Evolutionary conservation across 2,113 vertebrate genomes (phyloP).

Genomic region (Acinonyx jubatus): DNA sequence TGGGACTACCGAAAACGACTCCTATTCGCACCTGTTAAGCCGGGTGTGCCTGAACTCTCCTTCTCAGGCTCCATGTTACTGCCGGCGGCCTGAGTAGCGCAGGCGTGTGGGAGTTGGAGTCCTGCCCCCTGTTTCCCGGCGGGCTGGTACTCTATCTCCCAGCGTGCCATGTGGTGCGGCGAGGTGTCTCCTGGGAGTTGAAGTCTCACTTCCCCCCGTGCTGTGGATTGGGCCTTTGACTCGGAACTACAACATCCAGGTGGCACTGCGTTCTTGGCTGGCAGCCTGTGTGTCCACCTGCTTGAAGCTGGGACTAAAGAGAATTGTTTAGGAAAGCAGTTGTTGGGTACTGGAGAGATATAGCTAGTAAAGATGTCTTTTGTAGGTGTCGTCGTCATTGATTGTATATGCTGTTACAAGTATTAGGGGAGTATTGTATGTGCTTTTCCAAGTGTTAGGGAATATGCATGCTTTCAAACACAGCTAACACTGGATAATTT

Average conservation of each 20-base stretch:
- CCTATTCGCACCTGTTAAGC: neutral
- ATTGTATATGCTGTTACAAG: neutral
- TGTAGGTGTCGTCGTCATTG: neutral
- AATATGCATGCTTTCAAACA: neutral
- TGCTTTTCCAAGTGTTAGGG: neutral
- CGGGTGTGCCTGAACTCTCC: fast-evolving
- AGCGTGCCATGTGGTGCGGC: neutral
- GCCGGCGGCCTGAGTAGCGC: fast-evolving
- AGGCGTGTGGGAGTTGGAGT: slow-evolving; percentile 60
- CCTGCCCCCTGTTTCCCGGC: fast-evolving
- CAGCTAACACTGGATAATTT: neutral
- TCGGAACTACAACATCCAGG: neutral
- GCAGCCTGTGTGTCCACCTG: neutral
- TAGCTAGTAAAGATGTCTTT: neutral
- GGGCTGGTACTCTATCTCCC: neutral
- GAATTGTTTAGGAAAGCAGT: neutral
- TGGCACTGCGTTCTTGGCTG: neutral
- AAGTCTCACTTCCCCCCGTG: neutral
- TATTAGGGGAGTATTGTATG: neutral
- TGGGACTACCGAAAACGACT: fast-evolving
- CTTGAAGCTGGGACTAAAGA: neutral
- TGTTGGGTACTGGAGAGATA: neutral
- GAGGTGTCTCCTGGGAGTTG: slow-evolving; percentile 59
- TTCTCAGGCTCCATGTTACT: fast-evolving
- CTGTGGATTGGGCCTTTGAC: fast-evolving